A percentile compares a stretch with the other conserved stretches of the same genome.
These are phyloP conservation scores for Danio kyathit DNA, from an alignment of 2,797 vertebrate genomes.

Conservation along the genomic window DNA sequence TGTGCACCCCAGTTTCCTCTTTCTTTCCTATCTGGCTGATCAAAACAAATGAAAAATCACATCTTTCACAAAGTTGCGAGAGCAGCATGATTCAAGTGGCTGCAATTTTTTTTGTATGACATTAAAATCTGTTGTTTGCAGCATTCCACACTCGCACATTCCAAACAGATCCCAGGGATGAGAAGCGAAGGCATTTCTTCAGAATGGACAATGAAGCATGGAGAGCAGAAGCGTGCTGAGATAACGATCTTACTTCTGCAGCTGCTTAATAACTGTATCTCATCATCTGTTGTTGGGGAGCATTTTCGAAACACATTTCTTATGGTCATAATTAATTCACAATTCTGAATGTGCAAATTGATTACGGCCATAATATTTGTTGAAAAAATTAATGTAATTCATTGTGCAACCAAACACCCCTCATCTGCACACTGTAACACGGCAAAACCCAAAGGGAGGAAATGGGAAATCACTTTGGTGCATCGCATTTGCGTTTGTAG, in stretches of 20 bases:
- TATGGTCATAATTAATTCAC: slow-evolving; percentile 6
- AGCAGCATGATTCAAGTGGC: slow-evolving; percentile 45
- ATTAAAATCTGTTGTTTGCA: slow-evolving; percentile 42
- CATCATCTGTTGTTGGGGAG: slow-evolving; percentile 2
- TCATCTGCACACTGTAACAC: not conserved
- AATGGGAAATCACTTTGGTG: not conserved
- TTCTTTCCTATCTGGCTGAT: slow-evolving; percentile 33
- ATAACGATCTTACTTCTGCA: slow-evolving; percentile 33
- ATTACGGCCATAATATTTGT: slow-evolving; percentile 10
- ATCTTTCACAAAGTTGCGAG: slow-evolving; percentile 29
- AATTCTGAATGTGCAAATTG: slow-evolving; percentile 17
- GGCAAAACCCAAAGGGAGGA: not conserved
- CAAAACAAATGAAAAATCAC: slow-evolving; percentile 44
- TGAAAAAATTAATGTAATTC: not conserved
- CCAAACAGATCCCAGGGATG: slow-evolving; percentile 18
- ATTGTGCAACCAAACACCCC: not conserved
- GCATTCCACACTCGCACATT: not conserved
- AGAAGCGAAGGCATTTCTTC: slow-evolving; percentile 12
- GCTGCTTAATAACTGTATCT: slow-evolving; percentile 30
- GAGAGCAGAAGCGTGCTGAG: slow-evolving; percentile 7
- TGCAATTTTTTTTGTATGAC: slow-evolving; percentile 25
- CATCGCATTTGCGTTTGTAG: not conserved
- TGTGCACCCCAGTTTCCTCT: slow-evolving; percentile 47
- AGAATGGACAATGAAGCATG: not conserved
- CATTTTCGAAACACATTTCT: not conserved